Conservation (phyloP, 2,888 invertebrate species). For the Pristionchus fissidentatus region DNA sequence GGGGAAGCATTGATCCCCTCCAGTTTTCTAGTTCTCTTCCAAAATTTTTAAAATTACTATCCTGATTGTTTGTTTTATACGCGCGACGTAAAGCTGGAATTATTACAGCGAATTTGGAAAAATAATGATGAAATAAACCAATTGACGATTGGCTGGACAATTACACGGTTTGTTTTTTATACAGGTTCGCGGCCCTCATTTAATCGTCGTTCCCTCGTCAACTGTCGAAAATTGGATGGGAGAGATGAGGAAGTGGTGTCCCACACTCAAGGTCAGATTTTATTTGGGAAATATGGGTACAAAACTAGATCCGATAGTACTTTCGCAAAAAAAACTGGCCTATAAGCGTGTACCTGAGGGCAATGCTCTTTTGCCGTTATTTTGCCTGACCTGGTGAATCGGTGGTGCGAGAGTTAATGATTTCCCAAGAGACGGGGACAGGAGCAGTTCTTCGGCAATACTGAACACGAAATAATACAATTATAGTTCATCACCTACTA, state of each 20-base stretch:
- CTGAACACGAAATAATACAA: not conserved
- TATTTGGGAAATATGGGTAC: not conserved
- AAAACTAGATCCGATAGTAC: not conserved
- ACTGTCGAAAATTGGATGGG: slow-evolving; percentile 84
- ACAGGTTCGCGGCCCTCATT: slow-evolving; percentile 83
- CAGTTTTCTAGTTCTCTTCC: too few relatives aligned
- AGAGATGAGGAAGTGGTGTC: slow-evolving; percentile 68
- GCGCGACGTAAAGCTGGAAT: too few relatives aligned
- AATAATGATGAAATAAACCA: too few relatives aligned
- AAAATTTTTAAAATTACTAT: too few relatives aligned
- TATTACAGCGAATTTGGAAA: too few relatives aligned
- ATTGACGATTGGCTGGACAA: too few relatives aligned
- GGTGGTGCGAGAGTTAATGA: slow-evolving; percentile 13
- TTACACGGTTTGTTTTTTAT: too few relatives aligned
- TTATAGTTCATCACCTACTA: slow-evolving; percentile 69
- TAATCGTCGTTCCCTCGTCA: slow-evolving; percentile 95
- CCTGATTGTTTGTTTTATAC: too few relatives aligned
- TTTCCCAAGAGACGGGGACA: not conserved
- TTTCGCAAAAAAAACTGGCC: too few relatives aligned
- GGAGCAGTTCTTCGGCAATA: too few relatives aligned
- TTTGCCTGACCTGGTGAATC: not conserved
- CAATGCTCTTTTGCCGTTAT: not conserved
- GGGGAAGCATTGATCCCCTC: too few relatives aligned
- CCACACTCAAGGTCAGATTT: slow-evolving; percentile 57
- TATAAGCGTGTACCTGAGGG: not conserved